phyloP scores from a whole-genome alignment of 2,797 vertebrate genomes.

The Tiaroga cobitis region DNA sequence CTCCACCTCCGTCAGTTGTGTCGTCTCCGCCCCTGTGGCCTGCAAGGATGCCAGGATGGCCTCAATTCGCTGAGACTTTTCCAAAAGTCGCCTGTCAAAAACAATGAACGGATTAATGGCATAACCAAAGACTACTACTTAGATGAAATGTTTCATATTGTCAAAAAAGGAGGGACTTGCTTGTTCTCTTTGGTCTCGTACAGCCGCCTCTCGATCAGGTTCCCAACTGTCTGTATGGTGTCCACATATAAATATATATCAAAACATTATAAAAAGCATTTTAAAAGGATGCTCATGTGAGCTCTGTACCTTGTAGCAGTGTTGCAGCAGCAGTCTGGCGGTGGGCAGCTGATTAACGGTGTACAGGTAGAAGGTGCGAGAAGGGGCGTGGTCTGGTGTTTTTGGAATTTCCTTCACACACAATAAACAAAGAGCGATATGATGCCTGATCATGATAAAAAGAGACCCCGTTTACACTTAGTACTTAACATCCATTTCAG shows the following conservation, averaged over 20 bases:
- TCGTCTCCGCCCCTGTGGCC: slow-evolving; percentile 85
- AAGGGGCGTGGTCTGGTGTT: slow-evolving; percentile 92
- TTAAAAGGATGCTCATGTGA: neutral
- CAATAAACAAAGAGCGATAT: slow-evolving; percentile 3
- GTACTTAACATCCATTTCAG: neutral
- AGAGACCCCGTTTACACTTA: neutral
- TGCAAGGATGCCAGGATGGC: slow-evolving; percentile 93
- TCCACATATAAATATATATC: neutral
- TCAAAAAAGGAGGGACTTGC: slow-evolving; percentile 73
- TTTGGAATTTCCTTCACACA: slow-evolving; percentile 90
- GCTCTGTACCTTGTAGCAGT: slow-evolving; percentile 88
- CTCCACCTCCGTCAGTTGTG: slow-evolving; percentile 92
- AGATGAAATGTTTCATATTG: neutral
- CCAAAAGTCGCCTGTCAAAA: slow-evolving; percentile 84
- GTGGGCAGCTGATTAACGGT: slow-evolving; percentile 86
- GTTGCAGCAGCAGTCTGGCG: slow-evolving; percentile 87
- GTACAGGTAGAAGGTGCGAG: slow-evolving; percentile 95
- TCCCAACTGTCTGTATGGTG: slow-evolving; percentile 83
- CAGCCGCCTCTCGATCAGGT: slow-evolving; percentile 89
- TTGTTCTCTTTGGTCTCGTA: slow-evolving; percentile 93
- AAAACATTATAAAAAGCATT: neutral
- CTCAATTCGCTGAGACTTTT: slow-evolving; percentile 94
- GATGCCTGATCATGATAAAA: neutral
- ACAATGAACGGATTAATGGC: neutral
- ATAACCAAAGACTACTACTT: neutral